These are phyloP conservation scores for Spinus pinus DNA, from an alignment of 2,797 vertebrate species.

Conservation along the genomic window DNA sequence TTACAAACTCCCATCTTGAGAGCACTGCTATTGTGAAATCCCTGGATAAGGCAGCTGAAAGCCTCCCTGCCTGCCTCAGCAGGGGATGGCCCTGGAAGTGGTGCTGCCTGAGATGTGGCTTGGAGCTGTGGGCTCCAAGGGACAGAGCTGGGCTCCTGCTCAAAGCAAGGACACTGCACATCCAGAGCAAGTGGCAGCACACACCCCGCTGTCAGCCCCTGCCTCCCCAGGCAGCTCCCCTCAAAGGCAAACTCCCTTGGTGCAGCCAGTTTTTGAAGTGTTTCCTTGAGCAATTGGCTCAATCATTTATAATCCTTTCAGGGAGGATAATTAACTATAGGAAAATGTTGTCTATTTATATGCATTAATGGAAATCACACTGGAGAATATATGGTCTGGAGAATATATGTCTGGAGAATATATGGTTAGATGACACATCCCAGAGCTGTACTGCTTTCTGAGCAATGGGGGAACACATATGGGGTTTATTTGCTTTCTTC, in stretches of 20 bases:
- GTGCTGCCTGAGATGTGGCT: background rate
- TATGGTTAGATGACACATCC: background rate
- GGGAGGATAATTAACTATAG: background rate
- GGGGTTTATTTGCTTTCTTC: background rate
- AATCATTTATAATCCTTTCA: background rate
- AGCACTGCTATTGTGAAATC: constrained; percentile 2
- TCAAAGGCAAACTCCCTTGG: background rate
- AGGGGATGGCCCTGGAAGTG: background rate
- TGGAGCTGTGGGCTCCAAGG: background rate
- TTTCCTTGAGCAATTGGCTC: background rate
- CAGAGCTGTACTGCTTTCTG: background rate
- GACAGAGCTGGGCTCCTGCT: background rate
- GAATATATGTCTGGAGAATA: background rate
- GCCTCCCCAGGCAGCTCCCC: background rate
- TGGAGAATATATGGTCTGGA: background rate
- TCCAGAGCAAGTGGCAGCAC: background rate
- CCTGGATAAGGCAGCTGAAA: background rate
- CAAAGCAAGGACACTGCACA: background rate
- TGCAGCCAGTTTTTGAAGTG: background rate
- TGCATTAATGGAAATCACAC: background rate
- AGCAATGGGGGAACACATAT: background rate
- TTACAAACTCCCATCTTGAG: background rate
- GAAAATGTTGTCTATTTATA: background rate
- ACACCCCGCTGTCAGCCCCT: background rate
- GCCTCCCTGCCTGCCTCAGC: background rate